These are phyloP conservation scores for Drosophila stalkeri DNA, from an alignment of 2,888 invertebrate species.

Conservation along the genomic window DNA sequence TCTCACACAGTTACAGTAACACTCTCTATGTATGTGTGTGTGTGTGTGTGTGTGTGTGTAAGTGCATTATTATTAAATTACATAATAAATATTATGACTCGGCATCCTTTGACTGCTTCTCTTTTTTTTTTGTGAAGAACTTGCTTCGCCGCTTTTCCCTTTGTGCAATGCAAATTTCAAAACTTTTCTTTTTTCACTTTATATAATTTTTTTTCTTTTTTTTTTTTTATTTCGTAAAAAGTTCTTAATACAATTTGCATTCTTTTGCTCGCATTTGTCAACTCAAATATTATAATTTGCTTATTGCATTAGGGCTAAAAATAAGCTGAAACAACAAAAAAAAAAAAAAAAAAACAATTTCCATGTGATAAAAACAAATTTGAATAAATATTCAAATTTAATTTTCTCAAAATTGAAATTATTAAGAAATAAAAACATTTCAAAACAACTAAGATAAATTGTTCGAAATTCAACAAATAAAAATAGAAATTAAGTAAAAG, in stretches of 20 bases:
- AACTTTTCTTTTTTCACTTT: background rate
- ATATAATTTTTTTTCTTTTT: background rate
- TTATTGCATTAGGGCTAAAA: background rate
- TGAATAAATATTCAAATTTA: background rate
- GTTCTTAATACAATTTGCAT: constrained; percentile 7
- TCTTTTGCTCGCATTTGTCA: constrained; percentile 3
- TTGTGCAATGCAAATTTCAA: constrained; percentile 7
- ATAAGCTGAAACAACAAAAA: background rate
- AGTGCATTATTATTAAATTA: constrained; percentile 55
- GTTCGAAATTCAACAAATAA: no score
- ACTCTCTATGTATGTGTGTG: background rate
- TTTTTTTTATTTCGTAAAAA: background rate
- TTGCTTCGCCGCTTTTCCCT: background rate
- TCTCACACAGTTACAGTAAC: background rate
- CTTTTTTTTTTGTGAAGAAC: background rate
- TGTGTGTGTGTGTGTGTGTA: constrained; percentile 15
- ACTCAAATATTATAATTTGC: background rate
- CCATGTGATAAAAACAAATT: background rate
- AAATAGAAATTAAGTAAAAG: no score
- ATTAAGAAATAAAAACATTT: no score
- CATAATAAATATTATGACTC: constrained; percentile 5
- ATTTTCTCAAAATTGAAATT: background rate
- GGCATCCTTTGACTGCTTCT: background rate
- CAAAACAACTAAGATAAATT: no score
- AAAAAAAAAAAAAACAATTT: no score